phyloP scores from a whole-genome alignment of 1,140 invertebrate genomes.

The Ceratoteleas bidentatus region DNA sequence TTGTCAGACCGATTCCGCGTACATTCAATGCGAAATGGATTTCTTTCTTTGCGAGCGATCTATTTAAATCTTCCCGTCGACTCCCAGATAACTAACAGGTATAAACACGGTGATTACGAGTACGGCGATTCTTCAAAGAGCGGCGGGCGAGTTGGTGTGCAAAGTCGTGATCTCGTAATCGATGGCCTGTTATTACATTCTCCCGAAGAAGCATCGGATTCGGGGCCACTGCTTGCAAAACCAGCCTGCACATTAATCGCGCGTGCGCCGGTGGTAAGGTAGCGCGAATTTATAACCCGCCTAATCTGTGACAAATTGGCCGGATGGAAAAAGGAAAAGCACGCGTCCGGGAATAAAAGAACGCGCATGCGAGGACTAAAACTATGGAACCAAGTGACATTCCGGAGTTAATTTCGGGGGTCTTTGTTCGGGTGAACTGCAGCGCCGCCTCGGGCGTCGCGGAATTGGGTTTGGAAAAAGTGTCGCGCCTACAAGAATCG shows the following conservation, averaged over 20 bases:
- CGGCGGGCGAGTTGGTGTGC: conserved; percentile 54
- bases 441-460: conserved; percentile 33
- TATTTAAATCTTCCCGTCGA: conserved; percentile 68
- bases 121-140: conserved; percentile 68
- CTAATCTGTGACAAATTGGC: conserved; percentile 79
- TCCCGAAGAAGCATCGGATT: conserved; percentile 65
- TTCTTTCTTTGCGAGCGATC: conserved; percentile 64
- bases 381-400: conserved; percentile 46
- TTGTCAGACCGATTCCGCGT: conserved; percentile 55
- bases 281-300: conserved; percentile 74
- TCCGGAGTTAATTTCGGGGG: conserved; percentile 32
- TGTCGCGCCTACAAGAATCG: conserved; percentile 24
- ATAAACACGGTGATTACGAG: conserved; percentile 69
- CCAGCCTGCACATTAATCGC: conserved; percentile 65
- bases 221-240: conserved; percentile 52
- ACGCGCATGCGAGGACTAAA: conserved; percentile 39
- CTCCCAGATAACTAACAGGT: conserved; percentile 70
- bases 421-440: conserved; percentile 4
- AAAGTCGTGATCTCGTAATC: conserved; percentile 69
- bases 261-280: conserved; percentile 65
- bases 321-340: conserved; percentile 58
- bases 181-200: conserved; percentile 71
- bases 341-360: conserved; percentile 14
- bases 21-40: conserved; percentile 66
- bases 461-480: conserved; percentile 34